Percentiles rank a stretch among this genome's conserved stretches.
These are phyloP conservation scores for Brachyrhaphis roseni DNA, from an alignment of 2,797 vertebrate species.

Conservation along the genomic window DNA sequence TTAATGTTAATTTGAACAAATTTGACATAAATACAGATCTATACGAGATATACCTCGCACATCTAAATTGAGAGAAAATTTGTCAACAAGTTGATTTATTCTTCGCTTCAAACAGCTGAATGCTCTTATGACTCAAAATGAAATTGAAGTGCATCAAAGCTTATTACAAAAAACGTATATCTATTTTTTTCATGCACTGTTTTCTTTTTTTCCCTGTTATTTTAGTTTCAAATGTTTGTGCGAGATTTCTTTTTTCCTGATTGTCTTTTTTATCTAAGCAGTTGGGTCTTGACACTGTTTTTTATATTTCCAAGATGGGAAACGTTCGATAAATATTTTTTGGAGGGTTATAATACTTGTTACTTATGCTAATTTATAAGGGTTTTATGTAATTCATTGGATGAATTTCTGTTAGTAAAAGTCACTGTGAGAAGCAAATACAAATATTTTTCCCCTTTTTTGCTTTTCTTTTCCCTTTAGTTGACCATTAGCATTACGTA, in stretches of 20 bases:
- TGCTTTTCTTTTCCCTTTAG: not conserved
- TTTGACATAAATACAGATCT: not conserved
- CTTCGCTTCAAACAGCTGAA: not conserved
- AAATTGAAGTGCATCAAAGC: not conserved
- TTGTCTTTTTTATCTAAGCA: not conserved
- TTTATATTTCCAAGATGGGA: not conserved
- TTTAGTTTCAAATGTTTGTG: not conserved
- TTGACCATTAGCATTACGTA: conserved; percentile 53
- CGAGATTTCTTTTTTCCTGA: not conserved
- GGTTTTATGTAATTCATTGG: conserved; percentile 14
- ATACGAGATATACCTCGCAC: no score
- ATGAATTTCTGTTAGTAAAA: conserved; percentile 37
- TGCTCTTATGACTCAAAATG: not conserved
- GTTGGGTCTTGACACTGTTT: not conserved
- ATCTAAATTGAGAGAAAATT: not conserved
- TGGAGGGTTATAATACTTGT: conserved; percentile 43
- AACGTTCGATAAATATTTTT: not conserved
- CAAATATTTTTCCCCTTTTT: not conserved
- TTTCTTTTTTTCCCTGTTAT: not conserved
- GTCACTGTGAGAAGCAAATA: not conserved
- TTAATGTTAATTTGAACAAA: not conserved
- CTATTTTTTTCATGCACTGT: not conserved
- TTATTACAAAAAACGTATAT: not conserved
- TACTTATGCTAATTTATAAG: not conserved
- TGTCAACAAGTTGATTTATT: not conserved